These are phyloP conservation scores for Hippoglossus hippoglossus DNA, from an alignment of 2,797 vertebrate genomes.

Conservation along the genomic window DNA sequence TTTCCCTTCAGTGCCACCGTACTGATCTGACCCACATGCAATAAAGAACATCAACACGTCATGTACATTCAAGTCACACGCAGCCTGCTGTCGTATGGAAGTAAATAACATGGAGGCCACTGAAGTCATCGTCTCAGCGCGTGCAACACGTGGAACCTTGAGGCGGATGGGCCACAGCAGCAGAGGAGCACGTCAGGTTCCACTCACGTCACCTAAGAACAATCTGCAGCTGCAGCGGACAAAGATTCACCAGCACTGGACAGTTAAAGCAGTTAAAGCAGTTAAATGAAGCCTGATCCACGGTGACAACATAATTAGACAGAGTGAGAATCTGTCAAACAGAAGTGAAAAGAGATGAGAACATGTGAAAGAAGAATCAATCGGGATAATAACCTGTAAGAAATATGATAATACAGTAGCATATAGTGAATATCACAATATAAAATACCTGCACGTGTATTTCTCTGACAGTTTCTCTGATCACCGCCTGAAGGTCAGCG, in stretches of 20 bases:
- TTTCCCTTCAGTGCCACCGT: no score
- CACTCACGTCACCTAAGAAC: not conserved
- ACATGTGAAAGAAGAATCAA: not conserved
- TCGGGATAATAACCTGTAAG: not conserved
- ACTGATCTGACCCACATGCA: no score
- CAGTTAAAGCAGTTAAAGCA: not conserved
- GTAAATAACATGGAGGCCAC: no score
- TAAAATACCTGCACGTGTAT: not conserved
- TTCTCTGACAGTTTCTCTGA: constrained; percentile 3
- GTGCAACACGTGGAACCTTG: not conserved
- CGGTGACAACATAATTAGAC: no score
- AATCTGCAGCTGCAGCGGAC: not conserved
- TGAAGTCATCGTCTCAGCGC: not conserved
- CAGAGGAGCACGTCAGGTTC: not conserved
- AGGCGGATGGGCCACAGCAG: not conserved
- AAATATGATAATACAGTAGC: not conserved
- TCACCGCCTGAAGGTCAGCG: constrained; percentile 23
- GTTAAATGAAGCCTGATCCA: no score
- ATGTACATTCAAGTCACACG: no score
- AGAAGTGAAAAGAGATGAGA: no score
- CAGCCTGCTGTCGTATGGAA: no score
- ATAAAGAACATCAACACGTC: no score
- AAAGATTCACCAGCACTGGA: not conserved
- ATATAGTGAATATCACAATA: no score
- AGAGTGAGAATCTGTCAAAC: no score